Evolutionary conservation across 2,797 vertebrate species (phyloP), one percentile per base, ranked within the genome.

Genomic region (Pseudochromis fuscus): DNA sequence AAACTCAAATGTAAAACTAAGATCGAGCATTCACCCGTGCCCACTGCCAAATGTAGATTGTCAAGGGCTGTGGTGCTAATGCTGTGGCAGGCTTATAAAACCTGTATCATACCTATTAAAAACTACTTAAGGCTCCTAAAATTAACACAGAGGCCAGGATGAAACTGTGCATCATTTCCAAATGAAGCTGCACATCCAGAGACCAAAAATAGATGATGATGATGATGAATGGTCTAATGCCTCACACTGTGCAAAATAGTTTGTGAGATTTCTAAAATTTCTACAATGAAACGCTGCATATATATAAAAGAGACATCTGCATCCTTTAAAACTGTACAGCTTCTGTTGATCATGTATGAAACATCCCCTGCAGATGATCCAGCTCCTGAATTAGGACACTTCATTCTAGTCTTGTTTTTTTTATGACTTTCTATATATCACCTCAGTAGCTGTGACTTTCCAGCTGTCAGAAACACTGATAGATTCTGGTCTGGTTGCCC

Each of bases 391-490:
- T 48, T 45, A 21, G 16, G 52, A 61, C 25, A 51, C 12, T 48
- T 11, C 31, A 30, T 63, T 62, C 25, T 38, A 4, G 30, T 21
- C 31, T 37, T 51, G 19, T n/a, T 53, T 57, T 60, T 65, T 72
- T 51, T 52, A 28, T 37, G 30, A 30, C 49, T 49, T 37, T 45
- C 46, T 21, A 67, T 72, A 70, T 45, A 77, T 82, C 68, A 73
- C 56, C 66, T 71, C 55, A 79, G 55, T 70, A 51, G 23, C 27
- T 75, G 40, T 67, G 58, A 69, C 69, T 67, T 52, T 37, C 30
- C 57, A 65, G 75, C 72, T 88, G 69, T 86, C 70, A 82, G 69
- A 79, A 53, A 33, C 11, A 38, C 57, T 72, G 61, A 80, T 69
- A 1, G 15, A 77, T 73, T 68, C 53, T 51, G 27, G 18, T 61